A percentile compares a stretch with the other conserved stretches of the same genome.
Evolutionary conservation across 2,888 invertebrate species (phyloP).

Genomic region (Melinopterus prodromus): DNA sequence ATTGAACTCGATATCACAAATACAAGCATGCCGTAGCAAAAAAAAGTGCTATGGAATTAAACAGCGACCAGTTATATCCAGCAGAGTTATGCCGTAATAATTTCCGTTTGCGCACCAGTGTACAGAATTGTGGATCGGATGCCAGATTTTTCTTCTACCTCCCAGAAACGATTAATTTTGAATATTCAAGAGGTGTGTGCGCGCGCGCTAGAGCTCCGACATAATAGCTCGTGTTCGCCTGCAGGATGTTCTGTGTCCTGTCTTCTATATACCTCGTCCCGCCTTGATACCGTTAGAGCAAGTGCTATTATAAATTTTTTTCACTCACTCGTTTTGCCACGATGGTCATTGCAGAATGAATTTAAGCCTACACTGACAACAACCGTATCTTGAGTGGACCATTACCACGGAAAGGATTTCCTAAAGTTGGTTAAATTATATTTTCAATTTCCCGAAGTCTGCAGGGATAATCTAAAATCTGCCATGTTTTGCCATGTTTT

Average conservation of each 20-base stretch:
- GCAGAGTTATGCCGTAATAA: slow-evolving; percentile 20
- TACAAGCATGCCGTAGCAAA: not conserved
- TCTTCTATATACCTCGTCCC: not conserved
- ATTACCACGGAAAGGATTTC: too few relatives aligned
- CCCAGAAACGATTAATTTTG: slow-evolving; percentile 25
- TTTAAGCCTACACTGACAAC: not conserved
- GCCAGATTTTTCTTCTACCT: slow-evolving; percentile 20
- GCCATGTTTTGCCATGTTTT: too few relatives aligned
- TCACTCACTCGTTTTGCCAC: not conserved
- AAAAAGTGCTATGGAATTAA: slow-evolving; percentile 4
- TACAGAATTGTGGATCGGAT: not conserved
- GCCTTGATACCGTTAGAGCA: not conserved
- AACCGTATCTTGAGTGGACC: too few relatives aligned
- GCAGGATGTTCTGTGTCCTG: slow-evolving; percentile 35
- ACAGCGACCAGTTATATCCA: slow-evolving; percentile 6
- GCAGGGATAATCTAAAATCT: too few relatives aligned
- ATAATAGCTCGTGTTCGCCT: slow-evolving; percentile 38
- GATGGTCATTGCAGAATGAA: not conserved
- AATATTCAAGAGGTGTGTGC: slow-evolving; percentile 25
- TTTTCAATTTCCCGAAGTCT: too few relatives aligned
- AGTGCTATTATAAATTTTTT: not conserved
- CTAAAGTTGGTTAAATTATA: too few relatives aligned
- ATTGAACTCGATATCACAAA: not conserved
- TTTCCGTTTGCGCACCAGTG: slow-evolving; percentile 14
- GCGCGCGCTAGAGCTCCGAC: slow-evolving; percentile 14